Evolutionary conservation across 2,888 invertebrate genomes (phyloP), one percentile per base, ranked within the genome.

Genomic region (Caenorhabditis virilis): DNA sequence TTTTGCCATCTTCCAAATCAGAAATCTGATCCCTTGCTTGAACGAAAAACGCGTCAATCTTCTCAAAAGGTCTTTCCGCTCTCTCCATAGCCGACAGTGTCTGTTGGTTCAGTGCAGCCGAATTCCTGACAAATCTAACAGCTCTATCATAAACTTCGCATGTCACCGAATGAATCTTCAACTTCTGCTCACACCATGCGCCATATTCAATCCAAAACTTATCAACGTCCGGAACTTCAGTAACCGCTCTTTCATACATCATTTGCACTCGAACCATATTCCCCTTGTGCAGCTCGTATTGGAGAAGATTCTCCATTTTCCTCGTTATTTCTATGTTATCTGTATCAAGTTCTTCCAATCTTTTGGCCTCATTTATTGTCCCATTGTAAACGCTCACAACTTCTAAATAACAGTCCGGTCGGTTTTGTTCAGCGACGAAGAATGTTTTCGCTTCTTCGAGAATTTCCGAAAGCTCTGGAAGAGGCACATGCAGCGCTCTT

Each of bases 51-150:
- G 23, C 11, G 22, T 71, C 68, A 39, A 75, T 67, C 9, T 58
- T 50, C 13, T 67, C 61, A n/a, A n/a, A n/a, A n/a, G n/a, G n/a
- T n/a, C n/a, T n/a, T n/a, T n/a, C n/a, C n/a, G n/a, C n/a, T n/a
- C n/a, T n/a, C 84, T 92, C 92, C 7, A 88, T 84, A 30, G 89
- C 87, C 74, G 88, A 87, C 79, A 91, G 85, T 77, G 88, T 88
- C 60, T 88, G 86, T 56, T 88, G 86, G 91, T 93, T 93, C 68
- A 92, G 86, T n/a, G n/a, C n/a, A n/a, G n/a, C 88, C 51, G 87
- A 88, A 88, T 91, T 90, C 0, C 92, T 90, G 77, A 90, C 90
- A 83, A 94, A 91, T 38, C 92, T 87, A 2, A 90, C 84, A 35
- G 91, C 89, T 72, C 90, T 86, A 70, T 88, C 87, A 88, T 76